A percentile compares a stretch with the other conserved stretches of the same genome.
Conservation (phyloP, 2,888 invertebrate genomes). For the Nymphalis urticae region DNA sequence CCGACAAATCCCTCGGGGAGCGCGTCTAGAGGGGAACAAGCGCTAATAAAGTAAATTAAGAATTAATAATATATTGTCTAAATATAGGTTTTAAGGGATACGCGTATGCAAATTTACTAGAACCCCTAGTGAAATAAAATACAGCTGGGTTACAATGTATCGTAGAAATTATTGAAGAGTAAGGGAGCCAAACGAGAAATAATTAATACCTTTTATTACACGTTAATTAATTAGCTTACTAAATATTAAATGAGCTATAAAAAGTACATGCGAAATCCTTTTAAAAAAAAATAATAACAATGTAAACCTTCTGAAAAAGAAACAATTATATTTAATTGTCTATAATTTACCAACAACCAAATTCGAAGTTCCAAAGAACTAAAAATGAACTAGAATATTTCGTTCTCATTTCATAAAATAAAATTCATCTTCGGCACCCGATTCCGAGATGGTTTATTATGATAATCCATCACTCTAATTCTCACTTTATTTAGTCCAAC, state of each 20-base stretch:
- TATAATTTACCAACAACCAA: not conserved
- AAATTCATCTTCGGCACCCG: slow-evolving; percentile 26
- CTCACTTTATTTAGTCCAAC: slow-evolving; percentile 48
- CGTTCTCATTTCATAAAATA: slow-evolving; percentile 13
- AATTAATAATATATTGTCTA: slow-evolving; percentile 80
- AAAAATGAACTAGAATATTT: slow-evolving; percentile 12
- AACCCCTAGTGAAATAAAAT: slow-evolving; percentile 58
- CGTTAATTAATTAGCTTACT: not conserved
- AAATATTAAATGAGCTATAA: too few species aligned
- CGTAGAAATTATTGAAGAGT: slow-evolving; percentile 6
- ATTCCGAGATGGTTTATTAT: slow-evolving; percentile 24
- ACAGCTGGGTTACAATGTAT: slow-evolving; percentile 49
- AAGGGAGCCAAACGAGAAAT: not conserved
- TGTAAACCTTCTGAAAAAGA: not conserved
- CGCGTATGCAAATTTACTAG: slow-evolving; percentile 65
- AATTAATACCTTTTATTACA: not conserved
- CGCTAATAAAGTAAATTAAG: slow-evolving; percentile 81
- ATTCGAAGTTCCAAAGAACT: not conserved
- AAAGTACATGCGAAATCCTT: too few species aligned
- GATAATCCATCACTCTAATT: slow-evolving; percentile 54
- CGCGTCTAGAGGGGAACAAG: slow-evolving; percentile 66
- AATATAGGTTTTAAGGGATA: slow-evolving; percentile 71
- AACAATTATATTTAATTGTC: not conserved
- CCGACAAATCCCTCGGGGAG: slow-evolving; percentile 67
- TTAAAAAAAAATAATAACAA: not conserved